phyloP scores from a whole-genome alignment of 2,797 vertebrate species.

The Alca torda region DNA sequence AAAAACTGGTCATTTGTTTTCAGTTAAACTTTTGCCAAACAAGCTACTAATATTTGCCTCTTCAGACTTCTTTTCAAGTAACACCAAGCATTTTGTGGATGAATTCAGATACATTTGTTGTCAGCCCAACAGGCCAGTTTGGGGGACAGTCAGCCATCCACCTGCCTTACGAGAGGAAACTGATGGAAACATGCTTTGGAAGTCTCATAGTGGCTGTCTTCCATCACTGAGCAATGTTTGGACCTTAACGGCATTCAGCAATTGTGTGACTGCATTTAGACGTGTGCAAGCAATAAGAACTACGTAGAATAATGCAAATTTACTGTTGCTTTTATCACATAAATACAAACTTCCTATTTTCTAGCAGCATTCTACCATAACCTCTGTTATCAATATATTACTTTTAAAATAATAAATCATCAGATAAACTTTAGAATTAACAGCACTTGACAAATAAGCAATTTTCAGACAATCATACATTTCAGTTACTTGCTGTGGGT shows the following conservation, averaged over 20 bases:
- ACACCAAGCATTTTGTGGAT: not conserved
- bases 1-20: not conserved
- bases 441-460: not conserved
- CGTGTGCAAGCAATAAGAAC: not conserved
- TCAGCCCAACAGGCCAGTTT: slow-evolving; percentile 71
- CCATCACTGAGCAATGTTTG: not conserved
- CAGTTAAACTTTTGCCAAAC: not conserved
- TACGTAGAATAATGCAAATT: not conserved
- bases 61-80: not conserved
- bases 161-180: slow-evolving; percentile 75
- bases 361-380: not conserved
- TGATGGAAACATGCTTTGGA: slow-evolving; percentile 77
- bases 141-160: slow-evolving; percentile 74
- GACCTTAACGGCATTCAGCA: slow-evolving; percentile 13
- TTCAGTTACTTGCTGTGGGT: not conserved
- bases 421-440: not conserved
- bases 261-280: not conserved
- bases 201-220: slow-evolving; percentile 77
- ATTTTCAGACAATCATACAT: not conserved
- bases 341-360: not conserved
- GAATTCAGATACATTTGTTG: not conserved
- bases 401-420: not conserved
- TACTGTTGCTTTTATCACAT: not conserved
- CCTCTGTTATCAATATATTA: not conserved
- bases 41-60: not conserved